phyloP scores from a whole-genome alignment of 2,888 invertebrate genomes.

The Chirona hameri region DNA sequence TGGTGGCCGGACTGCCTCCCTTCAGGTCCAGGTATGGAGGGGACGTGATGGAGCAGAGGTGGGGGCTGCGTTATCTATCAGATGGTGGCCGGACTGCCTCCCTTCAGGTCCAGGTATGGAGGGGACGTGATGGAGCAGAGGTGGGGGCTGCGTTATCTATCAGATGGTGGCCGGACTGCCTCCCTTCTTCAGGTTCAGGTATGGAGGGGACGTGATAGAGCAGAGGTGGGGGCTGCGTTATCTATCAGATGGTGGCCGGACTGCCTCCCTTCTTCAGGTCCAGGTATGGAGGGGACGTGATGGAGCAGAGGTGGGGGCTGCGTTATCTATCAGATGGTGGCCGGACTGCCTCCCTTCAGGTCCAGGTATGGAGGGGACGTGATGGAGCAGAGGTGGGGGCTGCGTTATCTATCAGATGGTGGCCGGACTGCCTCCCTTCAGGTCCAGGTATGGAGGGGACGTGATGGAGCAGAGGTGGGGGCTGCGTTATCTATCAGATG shows the following conservation, averaged over 20 bases:
- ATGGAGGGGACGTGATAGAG: background rate
- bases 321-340: conserved; percentile 94
- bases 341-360: conserved; percentile 87
- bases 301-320: conserved; percentile 99
- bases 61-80: background rate
- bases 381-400: no score
- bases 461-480: no score
- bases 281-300: no score
- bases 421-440: no score
- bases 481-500: no score
- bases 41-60: background rate
- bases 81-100: background rate
- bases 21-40: conserved; percentile 64
- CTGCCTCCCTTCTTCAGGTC: no score
- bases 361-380: no score
- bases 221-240: background rate
- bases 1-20: conserved; percentile 88
- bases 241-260: background rate
- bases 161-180: conserved; percentile 93
- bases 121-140: no score
- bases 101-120: no score
- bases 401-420: no score
- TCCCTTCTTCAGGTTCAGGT: conserved; percentile 69
- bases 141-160: conserved; percentile 97
- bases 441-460: no score